Base-by-base conservation (phyloP, 2,797 vertebrate species). In the Alectoris magna region DNA sequence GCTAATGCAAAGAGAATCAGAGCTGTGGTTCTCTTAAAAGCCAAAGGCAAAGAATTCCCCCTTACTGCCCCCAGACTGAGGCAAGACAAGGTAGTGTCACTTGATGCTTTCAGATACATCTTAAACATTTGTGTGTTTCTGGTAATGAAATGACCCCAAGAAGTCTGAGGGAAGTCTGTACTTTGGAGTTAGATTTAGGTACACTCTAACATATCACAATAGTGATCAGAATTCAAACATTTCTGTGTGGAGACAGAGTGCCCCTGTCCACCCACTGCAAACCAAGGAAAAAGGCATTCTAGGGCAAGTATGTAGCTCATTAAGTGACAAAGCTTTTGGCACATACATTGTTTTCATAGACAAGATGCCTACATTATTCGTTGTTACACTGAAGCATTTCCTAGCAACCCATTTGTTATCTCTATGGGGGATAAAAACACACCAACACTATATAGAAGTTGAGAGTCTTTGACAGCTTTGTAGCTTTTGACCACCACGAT, bases 401-500 rank as follows among this genome's bases (percentile, higher is more conserved):
- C 91, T 96, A 94, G 94, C 92, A 95, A 95, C 84, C 70, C 63
- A 84, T 3, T 67, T 18, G 2, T 87, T 93, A 79, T 82, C 91
- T 93, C 90, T 68, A 70, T 67, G 60, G 87, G 58, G 76, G 66
- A 93, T 58, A 70, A 93, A 92, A 89, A 64, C 84, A 86, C 56
- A 85, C 21, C 34, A 69, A 46, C 60, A 70, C 63, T 81, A 76
- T 27, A 86, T 13, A 88, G 39, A 83, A 89, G 58, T 31, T 79
- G 72, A 93, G 29, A 60, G 46, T 64, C 59, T 95, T 91, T 88
- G 66, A 83, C 55, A 83, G 55, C 5, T 72, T 83, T 36, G 27
- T 78, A 70, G 19, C 36, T 90, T 95, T 84, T 87, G 89, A 93
- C 89, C 85, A 89, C 59, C 24, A 18, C 49, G 84, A 84, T 86